Percentiles rank a stretch among this genome's conserved stretches.
Evolutionary conservation across 1,140 invertebrate genomes (phyloP).

Genomic region (Drosophila nasuta): DNA sequence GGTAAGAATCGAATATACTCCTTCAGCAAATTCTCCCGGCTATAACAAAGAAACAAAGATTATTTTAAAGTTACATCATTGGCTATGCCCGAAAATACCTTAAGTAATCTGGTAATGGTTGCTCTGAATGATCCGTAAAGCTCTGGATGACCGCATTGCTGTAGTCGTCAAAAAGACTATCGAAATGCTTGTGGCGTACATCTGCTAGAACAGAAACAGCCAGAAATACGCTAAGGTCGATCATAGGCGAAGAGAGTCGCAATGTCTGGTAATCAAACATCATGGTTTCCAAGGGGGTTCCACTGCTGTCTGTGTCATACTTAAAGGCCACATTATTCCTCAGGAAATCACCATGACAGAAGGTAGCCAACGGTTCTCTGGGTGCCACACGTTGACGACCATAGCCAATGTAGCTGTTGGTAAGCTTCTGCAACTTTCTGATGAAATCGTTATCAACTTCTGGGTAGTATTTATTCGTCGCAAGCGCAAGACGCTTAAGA

Average conservation of each 20-base stretch:
- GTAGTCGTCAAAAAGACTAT: conserved; percentile 73
- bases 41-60: conserved; percentile 23
- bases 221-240: conserved; percentile 69
- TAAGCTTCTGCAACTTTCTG: conserved; percentile 42
- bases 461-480: conserved; percentile 46
- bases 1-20: conserved; percentile 76
- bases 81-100: conserved; percentile 38
- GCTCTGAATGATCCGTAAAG: conserved; percentile 44
- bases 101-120: conserved; percentile 60
- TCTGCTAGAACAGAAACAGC: conserved; percentile 58
- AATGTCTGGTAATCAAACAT: conserved; percentile 84
- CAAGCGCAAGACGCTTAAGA: conserved; percentile 31
- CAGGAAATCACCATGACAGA: conserved; percentile 80
- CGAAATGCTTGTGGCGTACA: conserved; percentile 65
- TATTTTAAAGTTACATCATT: neutral
- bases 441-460: conserved; percentile 65
- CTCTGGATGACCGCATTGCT: conserved; percentile 49
- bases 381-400: conserved; percentile 60
- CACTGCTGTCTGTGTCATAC: conserved; percentile 53
- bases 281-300: conserved; percentile 65
- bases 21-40: conserved; percentile 57
- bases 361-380: conserved; percentile 66
- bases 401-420: conserved; percentile 26
- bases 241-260: conserved; percentile 75
- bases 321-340: conserved; percentile 82